phyloP scores from a whole-genome alignment of 2,113 vertebrate genomes.

The Ploceus nigricollis region DNA sequence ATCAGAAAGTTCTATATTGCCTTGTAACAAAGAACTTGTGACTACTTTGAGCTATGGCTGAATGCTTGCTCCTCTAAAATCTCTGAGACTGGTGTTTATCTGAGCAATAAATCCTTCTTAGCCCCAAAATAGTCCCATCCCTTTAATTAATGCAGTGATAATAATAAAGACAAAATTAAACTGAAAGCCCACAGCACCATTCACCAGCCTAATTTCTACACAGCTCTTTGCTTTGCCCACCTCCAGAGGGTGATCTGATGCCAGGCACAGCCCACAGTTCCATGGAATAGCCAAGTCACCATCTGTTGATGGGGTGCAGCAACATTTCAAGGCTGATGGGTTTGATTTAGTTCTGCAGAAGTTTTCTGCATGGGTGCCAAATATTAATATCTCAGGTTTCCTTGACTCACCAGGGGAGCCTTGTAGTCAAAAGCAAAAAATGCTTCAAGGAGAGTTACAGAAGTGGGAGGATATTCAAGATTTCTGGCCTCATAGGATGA shows the following conservation, averaged over 20 bases:
- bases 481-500: background rate
- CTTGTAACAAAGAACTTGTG: background rate
- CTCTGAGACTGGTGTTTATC: background rate
- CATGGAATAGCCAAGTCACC: rapidly evolving
- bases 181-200: background rate
- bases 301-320: background rate
- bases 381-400: background rate
- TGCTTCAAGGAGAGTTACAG: background rate
- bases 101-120: background rate
- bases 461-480: background rate
- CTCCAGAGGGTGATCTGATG: background rate
- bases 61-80: background rate
- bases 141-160: background rate
- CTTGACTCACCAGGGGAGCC: background rate
- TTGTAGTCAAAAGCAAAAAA: background rate
- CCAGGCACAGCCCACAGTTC: background rate
- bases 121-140: background rate
- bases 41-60: background rate
- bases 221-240: background rate
- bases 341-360: background rate
- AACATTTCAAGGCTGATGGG: background rate
- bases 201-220: background rate
- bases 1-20: background rate
- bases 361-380: background rate
- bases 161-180: background rate